Conservation (phyloP, 2,113 vertebrate species). For the Eulacestoma nigropectus region DNA sequence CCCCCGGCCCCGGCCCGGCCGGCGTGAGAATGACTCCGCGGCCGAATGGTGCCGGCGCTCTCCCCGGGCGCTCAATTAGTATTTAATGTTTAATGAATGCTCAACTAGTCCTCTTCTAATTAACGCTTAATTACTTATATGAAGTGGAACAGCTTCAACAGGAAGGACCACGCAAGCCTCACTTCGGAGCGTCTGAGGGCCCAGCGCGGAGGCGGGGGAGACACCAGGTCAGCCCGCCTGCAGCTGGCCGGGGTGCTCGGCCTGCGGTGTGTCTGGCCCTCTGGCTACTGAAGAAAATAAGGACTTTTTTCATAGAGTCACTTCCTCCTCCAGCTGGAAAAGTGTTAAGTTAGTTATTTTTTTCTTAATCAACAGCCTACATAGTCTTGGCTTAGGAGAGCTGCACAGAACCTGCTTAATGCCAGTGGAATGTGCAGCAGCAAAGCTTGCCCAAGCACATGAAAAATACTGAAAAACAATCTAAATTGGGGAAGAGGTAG, state of each 20-base stretch:
- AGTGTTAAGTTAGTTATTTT: neutral
- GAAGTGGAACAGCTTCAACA: slow-evolving; percentile 41
- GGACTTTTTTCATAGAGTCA: neutral
- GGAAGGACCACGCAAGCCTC: slow-evolving; percentile 1
- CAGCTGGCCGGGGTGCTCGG: neutral
- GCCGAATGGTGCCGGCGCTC: neutral
- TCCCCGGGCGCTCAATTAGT: slow-evolving; percentile 48
- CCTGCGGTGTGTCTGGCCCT: neutral
- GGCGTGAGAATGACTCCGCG: slow-evolving; percentile 16
- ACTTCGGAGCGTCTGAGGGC: neutral
- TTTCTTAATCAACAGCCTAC: neutral
- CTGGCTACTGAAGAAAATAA: neutral
- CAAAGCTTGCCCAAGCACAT: neutral
- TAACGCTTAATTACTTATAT: slow-evolving; percentile 32
- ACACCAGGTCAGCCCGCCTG: neutral
- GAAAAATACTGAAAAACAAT: neutral
- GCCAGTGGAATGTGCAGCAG: neutral
- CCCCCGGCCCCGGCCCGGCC: neutral
- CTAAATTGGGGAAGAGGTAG: neutral
- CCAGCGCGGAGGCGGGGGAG: neutral
- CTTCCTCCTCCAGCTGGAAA: neutral
- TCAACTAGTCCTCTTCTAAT: slow-evolving; percentile 47
- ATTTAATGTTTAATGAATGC: slow-evolving; percentile 34
- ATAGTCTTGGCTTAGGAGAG: rapidly evolving
- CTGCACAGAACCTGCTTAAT: neutral